Evolutionary conservation across 2,888 invertebrate species (phyloP), one percentile per base, ranked within the genome.

Genomic region (Erpobdella octoculata): DNA sequence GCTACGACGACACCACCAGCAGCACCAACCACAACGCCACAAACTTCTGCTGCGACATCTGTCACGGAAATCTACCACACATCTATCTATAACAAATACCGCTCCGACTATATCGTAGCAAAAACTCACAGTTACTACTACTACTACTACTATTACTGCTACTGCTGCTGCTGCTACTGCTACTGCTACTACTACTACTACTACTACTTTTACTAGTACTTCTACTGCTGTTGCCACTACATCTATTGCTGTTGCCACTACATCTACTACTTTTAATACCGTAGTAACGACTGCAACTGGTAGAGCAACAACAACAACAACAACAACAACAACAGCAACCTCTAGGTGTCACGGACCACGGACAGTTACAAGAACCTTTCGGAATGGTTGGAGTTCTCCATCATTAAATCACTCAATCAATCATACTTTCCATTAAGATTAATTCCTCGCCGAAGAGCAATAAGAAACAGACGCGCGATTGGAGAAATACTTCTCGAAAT

Each of bases 101-200:
- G 6, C 53, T 6, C n/a, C 5, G 15, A n/a, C n/a, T n/a, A n/a
- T n/a, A n/a, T n/a, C n/a, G n/a, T n/a, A n/a, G n/a, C n/a, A n/a
- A n/a, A n/a, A n/a, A n/a, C n/a, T n/a, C n/a, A 66, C 66, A 38
- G 38, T 31, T 66, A 66, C 66, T 66, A 66, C 66, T 66, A 66
- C 66, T 66, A 38, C 66, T 66, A 38, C 66, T 66, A 38, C 66
- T 66, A 66, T 41, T 66, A 66, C 66, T 38, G 31, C 38, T 66
- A 38, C 66, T 66, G 38, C 66, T 66, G 38, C 66, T 66, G 21
- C 66, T 66, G 38, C 66, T 66, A 66, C 66, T 66, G 38, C 38
- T 71, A 71, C 71, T 65, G 31, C 71, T 71, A 37, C 71, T 64
- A 71, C 71, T 71, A 66, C 71, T 37, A 64, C 71, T 71, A 37